Base-by-base conservation (phyloP, 2,888 invertebrate genomes). In the Synergus umbraculus region DNA sequence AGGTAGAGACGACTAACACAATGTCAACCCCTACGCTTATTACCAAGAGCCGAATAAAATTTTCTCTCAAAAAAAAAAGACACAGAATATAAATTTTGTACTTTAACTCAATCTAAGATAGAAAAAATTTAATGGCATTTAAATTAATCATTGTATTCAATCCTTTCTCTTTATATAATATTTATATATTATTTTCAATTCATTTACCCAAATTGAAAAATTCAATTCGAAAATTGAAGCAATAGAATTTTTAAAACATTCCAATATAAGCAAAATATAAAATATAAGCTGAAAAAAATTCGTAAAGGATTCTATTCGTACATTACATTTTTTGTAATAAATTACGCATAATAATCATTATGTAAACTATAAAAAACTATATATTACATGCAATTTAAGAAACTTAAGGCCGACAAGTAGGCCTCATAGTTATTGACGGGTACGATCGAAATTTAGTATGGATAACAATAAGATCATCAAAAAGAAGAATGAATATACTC, bases 271-370 rank as follows among this genome's bases (percentile, higher is more conserved):
- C 41, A 54, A 37, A 73, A 29, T 37, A 54, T 58, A 73, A n/a
- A 73, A 54, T 58, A 73, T 54, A 4, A 49, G 29, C 29, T 29
- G 46, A 2, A 29, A 54, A 54, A 54, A 73, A 5, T 54, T 73
- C 15, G 10, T n/a, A 73, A 73, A 63, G 22, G 37, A 73, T 37
- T 73, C 49, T 58, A 37, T 15, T 49, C 37, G 54, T 73, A 73
- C 41, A 73, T 73, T 73, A 54, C 73, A 73, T 73, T 54, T 73
- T 73, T 73, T 73, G 54, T 58, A 73, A 73, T 41, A 73, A 54
- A 73, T 15, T 73, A 54, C 73, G 41, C 54, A 54, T 73, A 73
- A 73, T 73, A 37, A 73, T 73, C 54, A 73, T 15, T 37, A 54
- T 54, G 73, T 41, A 73, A 73, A 41, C 54, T 15, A 73, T 10